Evolutionary conservation across 2,113 vertebrate genomes (phyloP).

Genomic region (Cyprinodon brontotheroides): DNA sequence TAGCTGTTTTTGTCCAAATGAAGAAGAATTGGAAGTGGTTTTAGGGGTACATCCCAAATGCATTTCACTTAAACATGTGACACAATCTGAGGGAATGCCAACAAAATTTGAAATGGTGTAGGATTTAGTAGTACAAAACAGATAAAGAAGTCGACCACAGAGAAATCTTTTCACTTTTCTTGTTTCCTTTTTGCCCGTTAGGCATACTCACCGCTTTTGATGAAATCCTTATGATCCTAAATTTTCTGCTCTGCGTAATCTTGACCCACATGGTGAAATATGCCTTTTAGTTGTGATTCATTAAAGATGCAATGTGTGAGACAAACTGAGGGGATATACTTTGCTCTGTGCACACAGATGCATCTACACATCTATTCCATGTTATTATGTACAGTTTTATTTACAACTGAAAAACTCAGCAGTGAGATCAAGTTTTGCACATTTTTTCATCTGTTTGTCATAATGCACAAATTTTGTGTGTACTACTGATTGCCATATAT

Average conservation of each 20-base stretch:
- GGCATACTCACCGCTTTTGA: not conserved
- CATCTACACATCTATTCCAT: slow-evolving; percentile 49
- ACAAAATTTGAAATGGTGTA: not conserved
- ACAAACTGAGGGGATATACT: slow-evolving; percentile 56
- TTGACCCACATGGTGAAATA: slow-evolving; percentile 42
- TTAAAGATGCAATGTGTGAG: slow-evolving; percentile 70
- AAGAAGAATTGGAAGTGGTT: too few species aligned
- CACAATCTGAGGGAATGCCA: not conserved
- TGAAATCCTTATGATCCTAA: slow-evolving; percentile 37
- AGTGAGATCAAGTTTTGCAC: slow-evolving; percentile 81
- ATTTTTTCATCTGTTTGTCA: slow-evolving; percentile 81
- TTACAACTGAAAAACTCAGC: slow-evolving; percentile 92
- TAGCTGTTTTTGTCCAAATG: too few species aligned
- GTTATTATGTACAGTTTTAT: slow-evolving; percentile 88
- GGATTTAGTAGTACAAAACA: not conserved
- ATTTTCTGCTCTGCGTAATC: slow-evolving; percentile 48
- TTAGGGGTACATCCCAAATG: not conserved
- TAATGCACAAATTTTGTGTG: slow-evolving; percentile 82
- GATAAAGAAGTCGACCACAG: not conserved
- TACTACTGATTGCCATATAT: slow-evolving; percentile 83
- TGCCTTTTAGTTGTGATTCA: slow-evolving; percentile 56
- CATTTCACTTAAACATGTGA: not conserved
- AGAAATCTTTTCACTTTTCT: not conserved
- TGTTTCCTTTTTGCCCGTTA: not conserved
- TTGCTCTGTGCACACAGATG: slow-evolving; percentile 5